Evolutionary conservation across 2,888 invertebrate genomes (phyloP), one percentile per base, ranked within the genome.

Genomic region (Branchellion lobata): DNA sequence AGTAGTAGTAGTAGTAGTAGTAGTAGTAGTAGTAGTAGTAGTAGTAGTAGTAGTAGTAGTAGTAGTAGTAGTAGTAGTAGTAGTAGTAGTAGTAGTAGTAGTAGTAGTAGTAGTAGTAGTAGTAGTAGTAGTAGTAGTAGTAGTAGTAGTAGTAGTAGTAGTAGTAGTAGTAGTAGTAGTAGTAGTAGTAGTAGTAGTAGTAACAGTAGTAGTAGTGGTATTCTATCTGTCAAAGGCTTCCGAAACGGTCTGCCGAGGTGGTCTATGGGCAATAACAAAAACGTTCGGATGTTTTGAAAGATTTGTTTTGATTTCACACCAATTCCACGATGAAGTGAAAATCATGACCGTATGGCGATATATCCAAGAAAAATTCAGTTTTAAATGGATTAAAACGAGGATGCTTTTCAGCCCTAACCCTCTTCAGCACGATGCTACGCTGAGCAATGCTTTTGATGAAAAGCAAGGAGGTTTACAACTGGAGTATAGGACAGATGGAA

Each of bases 1-100:
- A 75, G 75, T 53, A 47, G 47, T 74, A 74, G 47, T 74, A 74
- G 74, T 74, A 74, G n/a, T 40, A 74, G 29, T 74, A 74, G 74
- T 40, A 74, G 74, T 74, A 74, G 74, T 65, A 65, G 68, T 65
- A 29, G 68, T 65, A 65, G 68, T 65, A 65, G 68, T 65, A 65
- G 68, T 65, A 65, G 68, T 14, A 65, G 68, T 65, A 65, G 68
- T 65, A 65, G 68, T 65, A 65, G 68, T 65, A 65, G 68, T 65
- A 65, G 68, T 65, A 65, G 68, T 65, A 65, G 68, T 73, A 73
- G 74, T 74, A 74, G 40, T 74, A 74, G 74, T 40, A 40, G 74
- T 74, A 74, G 40, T 40, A 74, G 40, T 47, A 47, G 40, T 40
- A 74, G 74, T 1, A 74, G 74, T 33, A 74, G 47, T 24, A 74